These are phyloP conservation scores for Cremastobaeus sp. DNA, from an alignment of 2,888 invertebrate genomes.

Conservation along the genomic window DNA sequence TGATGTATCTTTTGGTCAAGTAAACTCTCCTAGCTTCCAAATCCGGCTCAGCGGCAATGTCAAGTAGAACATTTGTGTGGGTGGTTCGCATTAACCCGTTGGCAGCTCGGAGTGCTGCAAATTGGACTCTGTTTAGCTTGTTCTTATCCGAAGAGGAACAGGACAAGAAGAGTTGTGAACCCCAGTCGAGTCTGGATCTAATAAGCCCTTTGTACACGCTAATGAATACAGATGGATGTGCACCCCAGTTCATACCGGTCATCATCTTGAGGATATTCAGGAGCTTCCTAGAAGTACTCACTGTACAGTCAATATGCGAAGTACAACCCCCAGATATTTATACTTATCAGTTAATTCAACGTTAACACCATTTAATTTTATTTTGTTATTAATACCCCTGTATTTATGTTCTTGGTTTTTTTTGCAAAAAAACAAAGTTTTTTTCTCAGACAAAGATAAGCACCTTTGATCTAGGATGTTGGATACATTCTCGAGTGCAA, in stretches of 20 bases:
- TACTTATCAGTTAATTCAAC: no score
- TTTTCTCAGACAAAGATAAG: no score
- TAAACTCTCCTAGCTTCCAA: background rate
- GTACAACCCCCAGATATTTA: background rate
- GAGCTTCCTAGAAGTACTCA: background rate
- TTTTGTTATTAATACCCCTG: no score
- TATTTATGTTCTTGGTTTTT: no score
- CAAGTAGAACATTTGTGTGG: background rate
- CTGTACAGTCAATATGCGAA: background rate
- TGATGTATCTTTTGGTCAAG: conserved; percentile 1
- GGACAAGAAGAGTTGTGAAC: background rate
- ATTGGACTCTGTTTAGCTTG: background rate
- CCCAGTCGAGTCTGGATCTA: conserved; percentile 2
- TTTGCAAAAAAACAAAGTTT: no score
- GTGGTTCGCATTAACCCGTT: background rate
- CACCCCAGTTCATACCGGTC: background rate
- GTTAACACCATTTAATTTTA: no score
- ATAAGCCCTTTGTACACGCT: conserved; percentile 1
- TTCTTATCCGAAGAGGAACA: background rate
- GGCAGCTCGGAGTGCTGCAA: background rate
- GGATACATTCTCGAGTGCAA: no score
- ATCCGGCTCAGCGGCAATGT: background rate
- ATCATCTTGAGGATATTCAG: background rate
- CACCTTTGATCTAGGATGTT: no score
- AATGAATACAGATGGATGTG: background rate